Conservation (phyloP, 1,140 invertebrate genomes). For the Scaptomyza graminum region DNA sequence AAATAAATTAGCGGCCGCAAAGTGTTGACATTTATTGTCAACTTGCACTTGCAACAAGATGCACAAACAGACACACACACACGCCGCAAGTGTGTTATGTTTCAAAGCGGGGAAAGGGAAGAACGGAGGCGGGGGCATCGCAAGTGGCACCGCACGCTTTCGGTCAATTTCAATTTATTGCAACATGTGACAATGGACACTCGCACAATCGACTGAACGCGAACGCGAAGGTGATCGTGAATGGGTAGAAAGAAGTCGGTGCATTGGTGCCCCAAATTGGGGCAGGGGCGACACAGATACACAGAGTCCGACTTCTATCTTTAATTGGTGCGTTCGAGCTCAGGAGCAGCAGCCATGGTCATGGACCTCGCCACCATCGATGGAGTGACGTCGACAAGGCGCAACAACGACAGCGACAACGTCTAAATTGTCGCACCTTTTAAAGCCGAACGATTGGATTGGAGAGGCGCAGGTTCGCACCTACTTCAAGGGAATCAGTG, state of each 20-base stretch:
- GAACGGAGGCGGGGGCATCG: neutral
- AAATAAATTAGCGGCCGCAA: conserved; percentile 53
- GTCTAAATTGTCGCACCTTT: conserved; percentile 55
- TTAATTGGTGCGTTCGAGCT: conserved; percentile 43
- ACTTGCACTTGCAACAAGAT: conserved; percentile 42
- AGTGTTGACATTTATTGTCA: conserved; percentile 56
- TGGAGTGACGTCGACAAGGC: conserved; percentile 50
- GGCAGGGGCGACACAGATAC: conserved; percentile 10
- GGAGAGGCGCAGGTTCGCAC: conserved; percentile 5
- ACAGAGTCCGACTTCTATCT: conserved; percentile 15
- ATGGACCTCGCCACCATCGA: neutral
- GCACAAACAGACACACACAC: conserved; percentile 15
- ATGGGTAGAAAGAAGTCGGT: conserved; percentile 5
- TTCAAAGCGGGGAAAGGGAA: neutral
- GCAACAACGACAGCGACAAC: conserved; percentile 41
- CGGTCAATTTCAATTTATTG: conserved; percentile 53
- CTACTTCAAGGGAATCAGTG: conserved; percentile 7
- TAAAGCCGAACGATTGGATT: conserved; percentile 23
- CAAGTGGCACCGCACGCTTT: conserved; percentile 42
- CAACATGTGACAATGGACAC: conserved; percentile 51
- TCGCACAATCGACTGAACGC: conserved; percentile 39
- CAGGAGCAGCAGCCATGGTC: neutral
- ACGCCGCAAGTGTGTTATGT: neutral
- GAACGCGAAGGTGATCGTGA: conserved; percentile 18
- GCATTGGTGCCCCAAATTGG: conserved; percentile 31